These are phyloP conservation scores for Octonoba sinensis DNA, from an alignment of 2,888 invertebrate species.

Conservation along the genomic window DNA sequence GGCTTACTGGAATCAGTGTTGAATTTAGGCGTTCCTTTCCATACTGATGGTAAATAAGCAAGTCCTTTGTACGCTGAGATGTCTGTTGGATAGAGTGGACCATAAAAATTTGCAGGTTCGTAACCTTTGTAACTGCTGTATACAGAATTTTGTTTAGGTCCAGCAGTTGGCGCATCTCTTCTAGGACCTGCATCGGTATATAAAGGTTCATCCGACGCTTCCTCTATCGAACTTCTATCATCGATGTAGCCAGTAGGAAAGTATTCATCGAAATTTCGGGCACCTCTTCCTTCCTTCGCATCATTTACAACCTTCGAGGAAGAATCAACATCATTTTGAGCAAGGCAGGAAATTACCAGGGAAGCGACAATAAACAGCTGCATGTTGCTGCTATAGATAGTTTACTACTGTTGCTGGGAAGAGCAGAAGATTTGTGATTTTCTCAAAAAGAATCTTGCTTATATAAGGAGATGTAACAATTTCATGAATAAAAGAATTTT, in stretches of 20 bases:
- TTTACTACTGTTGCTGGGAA: too few relatives aligned
- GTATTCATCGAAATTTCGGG: constrained; percentile 1
- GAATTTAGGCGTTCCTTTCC: neutral
- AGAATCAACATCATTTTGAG: too few relatives aligned
- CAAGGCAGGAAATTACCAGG: too few relatives aligned
- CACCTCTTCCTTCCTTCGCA: neutral
- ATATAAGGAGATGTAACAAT: too few relatives aligned
- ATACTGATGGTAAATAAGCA: neutral
- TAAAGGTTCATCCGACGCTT: constrained; percentile 14
- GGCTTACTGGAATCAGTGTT: neutral
- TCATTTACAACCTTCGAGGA: neutral
- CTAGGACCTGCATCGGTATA: constrained; percentile 27
- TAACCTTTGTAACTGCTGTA: too few relatives aligned
- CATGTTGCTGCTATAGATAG: too few relatives aligned
- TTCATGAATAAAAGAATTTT: neutral
- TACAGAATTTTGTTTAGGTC: too few relatives aligned
- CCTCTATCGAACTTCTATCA: neutral
- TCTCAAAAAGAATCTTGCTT: too few relatives aligned
- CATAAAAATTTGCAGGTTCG: neutral
- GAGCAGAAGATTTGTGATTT: too few relatives aligned
- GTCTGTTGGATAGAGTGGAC: neutral
- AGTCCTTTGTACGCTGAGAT: constrained; percentile 22
- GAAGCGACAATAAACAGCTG: too few relatives aligned
- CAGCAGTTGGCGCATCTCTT: neutral
- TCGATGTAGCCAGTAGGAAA: neutral